Conservation (phyloP, 1,140 invertebrate species). For the Drosophila melanica region DNA sequence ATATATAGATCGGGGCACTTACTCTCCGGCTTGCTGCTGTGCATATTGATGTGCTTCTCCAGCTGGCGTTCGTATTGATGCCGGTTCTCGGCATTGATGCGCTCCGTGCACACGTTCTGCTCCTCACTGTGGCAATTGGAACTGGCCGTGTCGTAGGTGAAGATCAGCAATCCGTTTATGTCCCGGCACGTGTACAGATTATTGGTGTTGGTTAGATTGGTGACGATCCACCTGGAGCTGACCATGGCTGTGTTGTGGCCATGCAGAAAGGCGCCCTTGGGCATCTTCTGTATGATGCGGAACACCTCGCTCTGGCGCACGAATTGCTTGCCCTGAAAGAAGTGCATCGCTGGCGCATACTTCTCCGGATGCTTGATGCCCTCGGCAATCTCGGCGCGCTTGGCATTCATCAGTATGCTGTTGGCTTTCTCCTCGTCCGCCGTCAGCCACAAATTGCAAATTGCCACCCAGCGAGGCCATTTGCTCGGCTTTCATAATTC, state of each 20-base stretch:
- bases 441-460: no score
- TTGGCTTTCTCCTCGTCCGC: slow-evolving; percentile 80
- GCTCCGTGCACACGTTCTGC: slow-evolving; percentile 78
- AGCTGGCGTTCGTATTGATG: slow-evolving; percentile 86
- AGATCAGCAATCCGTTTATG: slow-evolving; percentile 82
- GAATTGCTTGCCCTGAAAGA: slow-evolving; percentile 86
- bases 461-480: slow-evolving; percentile 66
- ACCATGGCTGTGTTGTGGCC: slow-evolving; percentile 89
- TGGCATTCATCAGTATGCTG: slow-evolving; percentile 79
- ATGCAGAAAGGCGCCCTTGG: slow-evolving; percentile 90
- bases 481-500: slow-evolving; percentile 77
- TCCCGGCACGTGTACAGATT: slow-evolving; percentile 89
- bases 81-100: slow-evolving; percentile 84
- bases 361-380: slow-evolving; percentile 76
- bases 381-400: slow-evolving; percentile 73
- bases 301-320: slow-evolving; percentile 89
- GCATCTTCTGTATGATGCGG: slow-evolving; percentile 88
- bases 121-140: slow-evolving; percentile 86
- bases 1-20: neutral
- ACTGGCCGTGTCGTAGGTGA: slow-evolving; percentile 74
- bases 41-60: slow-evolving; percentile 87
- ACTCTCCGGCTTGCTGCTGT: slow-evolving; percentile 84
- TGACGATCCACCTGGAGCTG: slow-evolving; percentile 87
- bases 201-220: slow-evolving; percentile 88
- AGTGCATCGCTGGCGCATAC: slow-evolving; percentile 87